These are phyloP conservation scores for Saccopteryx leptura DNA, from an alignment of 2,113 vertebrate species.

Conservation along the genomic window DNA sequence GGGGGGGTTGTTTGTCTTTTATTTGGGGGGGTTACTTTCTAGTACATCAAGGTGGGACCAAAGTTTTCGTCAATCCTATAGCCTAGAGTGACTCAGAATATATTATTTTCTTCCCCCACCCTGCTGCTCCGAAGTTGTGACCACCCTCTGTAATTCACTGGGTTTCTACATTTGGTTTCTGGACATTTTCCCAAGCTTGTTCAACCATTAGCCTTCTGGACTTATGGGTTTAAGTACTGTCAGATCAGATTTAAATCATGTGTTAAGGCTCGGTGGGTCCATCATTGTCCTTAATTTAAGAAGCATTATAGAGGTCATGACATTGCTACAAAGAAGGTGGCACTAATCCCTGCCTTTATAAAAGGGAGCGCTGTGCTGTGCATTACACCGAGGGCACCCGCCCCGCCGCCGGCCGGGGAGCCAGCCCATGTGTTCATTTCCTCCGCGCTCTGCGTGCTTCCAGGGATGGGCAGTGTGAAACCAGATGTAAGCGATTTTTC, in stretches of 20 bases:
- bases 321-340: slow-evolving; percentile 72
- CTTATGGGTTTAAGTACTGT: slow-evolving; percentile 78
- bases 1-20: background rate
- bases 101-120: background rate
- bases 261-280: slow-evolving; percentile 68
- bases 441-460: background rate
- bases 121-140: background rate
- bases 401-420: background rate
- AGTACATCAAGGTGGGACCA: background rate
- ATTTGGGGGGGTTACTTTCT: background rate
- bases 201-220: slow-evolving; percentile 75
- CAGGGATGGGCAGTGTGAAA: slow-evolving; percentile 52
- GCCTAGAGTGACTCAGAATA: slow-evolving; percentile 14
- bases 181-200: slow-evolving; percentile 79
- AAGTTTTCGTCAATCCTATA: background rate
- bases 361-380: slow-evolving; percentile 44
- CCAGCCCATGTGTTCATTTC: background rate
- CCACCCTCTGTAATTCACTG: background rate
- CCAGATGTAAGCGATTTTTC: slow-evolving; percentile 72
- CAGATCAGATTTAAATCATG: slow-evolving; percentile 78
- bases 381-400: background rate
- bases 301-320: slow-evolving; percentile 71
- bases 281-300: slow-evolving; percentile 79
- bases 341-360: slow-evolving; percentile 60
- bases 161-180: slow-evolving; percentile 49